Evolutionary conservation across 2,113 vertebrate genomes (phyloP).

Genomic region (Perca schrenkii): DNA sequence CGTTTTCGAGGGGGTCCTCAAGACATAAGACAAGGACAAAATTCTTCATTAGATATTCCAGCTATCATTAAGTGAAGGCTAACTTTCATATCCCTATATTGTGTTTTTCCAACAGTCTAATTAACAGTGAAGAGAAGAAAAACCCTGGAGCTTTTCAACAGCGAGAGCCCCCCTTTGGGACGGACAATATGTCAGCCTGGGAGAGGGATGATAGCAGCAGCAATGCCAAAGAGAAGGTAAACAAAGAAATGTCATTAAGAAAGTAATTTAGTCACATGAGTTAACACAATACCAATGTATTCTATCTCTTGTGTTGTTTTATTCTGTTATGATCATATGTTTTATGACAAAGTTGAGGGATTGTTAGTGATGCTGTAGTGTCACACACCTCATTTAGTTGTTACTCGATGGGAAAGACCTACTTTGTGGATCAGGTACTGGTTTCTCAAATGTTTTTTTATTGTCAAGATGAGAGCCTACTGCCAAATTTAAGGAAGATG

Average conservation of each 20-base stretch:
- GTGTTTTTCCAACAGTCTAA: constrained; percentile 55
- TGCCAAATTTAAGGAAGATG: background rate
- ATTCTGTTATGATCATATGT: background rate
- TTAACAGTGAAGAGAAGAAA: constrained; percentile 65
- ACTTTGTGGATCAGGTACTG: background rate
- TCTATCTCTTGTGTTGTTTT: constrained; percentile 8
- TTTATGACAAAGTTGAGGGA: background rate
- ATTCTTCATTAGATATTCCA: constrained; percentile 1
- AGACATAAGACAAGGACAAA: too few species aligned
- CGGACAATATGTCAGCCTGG: constrained; percentile 74
- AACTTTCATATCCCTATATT: constrained; percentile 5
- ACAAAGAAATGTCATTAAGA: constrained; percentile 55
- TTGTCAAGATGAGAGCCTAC: background rate
- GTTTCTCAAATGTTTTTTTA: background rate
- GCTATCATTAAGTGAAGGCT: constrained; percentile 14
- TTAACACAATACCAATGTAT: background rate
- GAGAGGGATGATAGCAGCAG: constrained; percentile 66
- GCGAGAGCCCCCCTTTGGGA: constrained; percentile 75
- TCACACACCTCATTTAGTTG: background rate
- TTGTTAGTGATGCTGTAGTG: background rate
- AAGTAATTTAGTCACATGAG: constrained; percentile 16
- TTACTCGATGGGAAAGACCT: background rate
- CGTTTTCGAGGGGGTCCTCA: too few species aligned
- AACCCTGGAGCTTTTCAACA: constrained; percentile 56
- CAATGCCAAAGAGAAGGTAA: constrained; percentile 77